phyloP scores from a whole-genome alignment of 2,888 invertebrate genomes.

The Strigamia maritima region DNA sequence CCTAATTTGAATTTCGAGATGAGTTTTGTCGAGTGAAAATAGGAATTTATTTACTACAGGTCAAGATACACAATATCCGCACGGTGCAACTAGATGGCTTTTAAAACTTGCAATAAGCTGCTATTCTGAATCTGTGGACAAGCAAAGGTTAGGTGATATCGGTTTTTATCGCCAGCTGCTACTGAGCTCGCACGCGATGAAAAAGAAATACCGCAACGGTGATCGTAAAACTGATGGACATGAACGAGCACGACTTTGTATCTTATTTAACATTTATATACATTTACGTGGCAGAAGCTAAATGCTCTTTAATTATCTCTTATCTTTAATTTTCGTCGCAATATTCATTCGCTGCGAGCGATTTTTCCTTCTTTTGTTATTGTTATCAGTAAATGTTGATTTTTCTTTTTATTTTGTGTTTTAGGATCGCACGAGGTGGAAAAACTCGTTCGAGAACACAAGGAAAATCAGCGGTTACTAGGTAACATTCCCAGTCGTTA shows the following conservation, averaged over 20 bases:
- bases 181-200: too few species aligned
- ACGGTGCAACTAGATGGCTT: too few species aligned
- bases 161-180: too few species aligned
- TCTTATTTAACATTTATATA: not conserved
- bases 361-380: not conserved
- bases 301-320: not conserved
- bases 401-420: constrained; percentile 45
- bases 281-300: not conserved
- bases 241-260: too few species aligned
- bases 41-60: too few species aligned
- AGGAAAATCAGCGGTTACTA: constrained; percentile 87
- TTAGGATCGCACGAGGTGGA: constrained; percentile 70
- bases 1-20: too few species aligned
- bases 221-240: too few species aligned
- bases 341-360: not conserved
- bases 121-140: too few species aligned
- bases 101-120: too few species aligned
- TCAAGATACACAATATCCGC: too few species aligned
- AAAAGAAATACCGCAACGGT: not conserved
- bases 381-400: not conserved
- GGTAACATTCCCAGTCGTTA: constrained; percentile 85
- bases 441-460: constrained; percentile 81
- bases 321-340: not conserved
- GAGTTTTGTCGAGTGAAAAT: too few species aligned
- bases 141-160: too few species aligned